Percentiles rank a stretch among this genome's conserved stretches.
phyloP scores from a whole-genome alignment of 2,797 vertebrate species.

The Xenentodon cancila region DNA sequence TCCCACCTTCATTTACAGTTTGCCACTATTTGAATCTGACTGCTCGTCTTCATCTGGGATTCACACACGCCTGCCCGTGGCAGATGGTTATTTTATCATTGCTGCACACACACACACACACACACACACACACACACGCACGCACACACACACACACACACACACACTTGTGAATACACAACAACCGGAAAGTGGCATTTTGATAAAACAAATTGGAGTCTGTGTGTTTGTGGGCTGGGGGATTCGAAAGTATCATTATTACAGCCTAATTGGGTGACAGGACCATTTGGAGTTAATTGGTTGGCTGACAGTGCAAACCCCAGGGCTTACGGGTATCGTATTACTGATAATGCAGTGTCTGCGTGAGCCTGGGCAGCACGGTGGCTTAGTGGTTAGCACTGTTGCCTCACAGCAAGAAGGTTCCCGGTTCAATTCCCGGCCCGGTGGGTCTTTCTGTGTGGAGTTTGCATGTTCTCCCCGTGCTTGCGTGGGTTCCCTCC shows the following conservation, averaged over 20 bases:
- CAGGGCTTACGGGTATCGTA: conserved; percentile 74
- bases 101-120: conserved; percentile 42
- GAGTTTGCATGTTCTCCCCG: no score
- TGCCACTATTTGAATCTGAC: conserved; percentile 61
- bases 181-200: conserved; percentile 2
- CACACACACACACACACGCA: conserved; percentile 9
- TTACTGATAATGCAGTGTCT: conserved; percentile 61
- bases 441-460: no score
- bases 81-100: conserved; percentile 78
- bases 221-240: conserved; percentile 16
- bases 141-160: conserved; percentile 18
- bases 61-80: conserved; percentile 59
- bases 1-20: conserved; percentile 64
- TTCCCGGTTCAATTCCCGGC: no score
- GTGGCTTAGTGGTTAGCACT: no score
- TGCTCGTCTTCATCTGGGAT: conserved; percentile 72
- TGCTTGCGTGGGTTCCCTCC: no score
- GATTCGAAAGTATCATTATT: conserved; percentile 68
- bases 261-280: conserved; percentile 70
- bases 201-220: conserved; percentile 41
- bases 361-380: no score
- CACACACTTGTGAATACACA: no score
- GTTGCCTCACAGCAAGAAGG: no score
- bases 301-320: conserved; percentile 70
- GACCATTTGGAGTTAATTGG: conserved; percentile 74